These are phyloP conservation scores for Achroia grisella DNA, from an alignment of 1,140 invertebrate genomes.

Conservation along the genomic window DNA sequence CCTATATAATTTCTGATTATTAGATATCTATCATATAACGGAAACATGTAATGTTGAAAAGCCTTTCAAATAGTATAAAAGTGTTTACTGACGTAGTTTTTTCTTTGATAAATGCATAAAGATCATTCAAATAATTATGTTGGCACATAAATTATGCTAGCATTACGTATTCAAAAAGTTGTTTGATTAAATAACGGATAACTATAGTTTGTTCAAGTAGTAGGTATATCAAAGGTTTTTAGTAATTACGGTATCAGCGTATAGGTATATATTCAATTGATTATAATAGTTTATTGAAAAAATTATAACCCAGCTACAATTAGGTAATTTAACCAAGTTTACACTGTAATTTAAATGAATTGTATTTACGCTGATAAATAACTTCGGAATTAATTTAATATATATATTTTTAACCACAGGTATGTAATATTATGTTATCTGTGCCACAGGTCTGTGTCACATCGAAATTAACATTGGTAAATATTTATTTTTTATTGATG, in stretches of 20 bases:
- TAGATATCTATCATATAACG: too few species aligned
- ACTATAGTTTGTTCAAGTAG: conserved; percentile 27
- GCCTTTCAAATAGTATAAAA: conserved; percentile 11
- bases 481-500: neutral
- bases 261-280: neutral
- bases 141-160: neutral
- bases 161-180: conserved; percentile 2
- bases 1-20: too few species aligned
- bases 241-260: too few species aligned
- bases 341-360: too few species aligned
- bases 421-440: too few species aligned
- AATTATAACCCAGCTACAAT: neutral
- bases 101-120: neutral
- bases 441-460: neutral
- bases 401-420: neutral
- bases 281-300: neutral
- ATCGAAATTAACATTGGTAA: neutral
- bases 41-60: conserved; percentile 5
- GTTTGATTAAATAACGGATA: neutral
- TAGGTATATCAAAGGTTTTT: conserved; percentile 33
- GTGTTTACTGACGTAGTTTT: too few species aligned
- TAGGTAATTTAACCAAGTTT: too few species aligned
- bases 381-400: too few species aligned
- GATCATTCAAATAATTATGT: neutral
- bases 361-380: too few species aligned